Evolutionary conservation across 1,140 invertebrate species (phyloP).

Genomic region (Heliothis virescens): DNA sequence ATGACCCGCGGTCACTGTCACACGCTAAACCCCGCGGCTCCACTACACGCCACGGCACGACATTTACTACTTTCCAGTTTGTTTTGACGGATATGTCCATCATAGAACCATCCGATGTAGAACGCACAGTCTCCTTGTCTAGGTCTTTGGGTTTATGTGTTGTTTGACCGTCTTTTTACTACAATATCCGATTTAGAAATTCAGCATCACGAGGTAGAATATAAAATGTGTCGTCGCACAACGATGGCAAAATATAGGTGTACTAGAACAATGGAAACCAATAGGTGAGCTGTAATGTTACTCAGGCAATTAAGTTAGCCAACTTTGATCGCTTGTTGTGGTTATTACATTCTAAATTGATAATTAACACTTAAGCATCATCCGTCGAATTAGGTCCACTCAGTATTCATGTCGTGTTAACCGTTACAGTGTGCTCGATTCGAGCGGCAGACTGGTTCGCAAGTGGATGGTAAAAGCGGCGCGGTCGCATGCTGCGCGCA

Average conservation of each 20-base stretch:
- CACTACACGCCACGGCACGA: constrained; percentile 54
- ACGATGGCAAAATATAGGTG: background rate
- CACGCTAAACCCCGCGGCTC: constrained; percentile 47
- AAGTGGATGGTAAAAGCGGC: constrained; percentile 78
- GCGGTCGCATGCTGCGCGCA: constrained; percentile 68
- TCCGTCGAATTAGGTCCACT: constrained; percentile 41
- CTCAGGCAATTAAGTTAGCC: background rate
- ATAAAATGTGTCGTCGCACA: background rate
- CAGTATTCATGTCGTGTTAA: constrained; percentile 72
- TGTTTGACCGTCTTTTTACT: constrained; percentile 7
- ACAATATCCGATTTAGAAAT: background rate
- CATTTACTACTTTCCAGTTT: constrained; percentile 35
- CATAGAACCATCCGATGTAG: background rate
- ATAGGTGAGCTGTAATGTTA: background rate
- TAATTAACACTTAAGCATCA: constrained; percentile 34
- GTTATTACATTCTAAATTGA: constrained; percentile 30
- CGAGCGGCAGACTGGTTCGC: constrained; percentile 74
- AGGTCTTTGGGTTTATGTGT: background rate
- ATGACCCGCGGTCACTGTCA: constrained; percentile 73
- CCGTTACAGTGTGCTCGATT: constrained; percentile 83
- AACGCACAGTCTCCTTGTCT: background rate
- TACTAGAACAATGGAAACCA: constrained; percentile 6
- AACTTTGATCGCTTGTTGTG: constrained; percentile 1
- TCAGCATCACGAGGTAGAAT: background rate
- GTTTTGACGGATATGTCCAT: constrained; percentile 10